Evolutionary conservation across 1,140 invertebrate species (phyloP).

Genomic region (Drosophila arawakana): DNA sequence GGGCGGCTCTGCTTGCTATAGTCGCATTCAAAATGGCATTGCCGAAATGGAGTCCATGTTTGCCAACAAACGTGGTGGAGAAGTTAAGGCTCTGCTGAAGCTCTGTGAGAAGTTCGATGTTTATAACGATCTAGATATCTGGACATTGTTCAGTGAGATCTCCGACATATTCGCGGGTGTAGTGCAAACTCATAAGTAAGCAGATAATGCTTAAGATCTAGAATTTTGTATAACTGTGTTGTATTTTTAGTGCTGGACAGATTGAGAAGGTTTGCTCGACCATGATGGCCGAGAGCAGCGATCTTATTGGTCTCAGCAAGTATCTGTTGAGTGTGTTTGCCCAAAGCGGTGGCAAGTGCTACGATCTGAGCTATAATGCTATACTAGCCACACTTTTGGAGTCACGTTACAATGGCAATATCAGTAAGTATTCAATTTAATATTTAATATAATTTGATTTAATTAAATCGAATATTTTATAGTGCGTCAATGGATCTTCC

Average conservation of each 20-base stretch:
- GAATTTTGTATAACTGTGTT: neutral
- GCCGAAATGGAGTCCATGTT: conserved; percentile 84
- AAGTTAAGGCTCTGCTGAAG: conserved; percentile 80
- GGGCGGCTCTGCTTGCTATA: conserved; percentile 85
- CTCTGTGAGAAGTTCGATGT: conserved; percentile 78
- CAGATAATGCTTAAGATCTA: neutral
- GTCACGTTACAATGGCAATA: conserved; percentile 60
- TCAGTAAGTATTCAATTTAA: conserved; percentile 47
- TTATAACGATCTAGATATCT: conserved; percentile 73
- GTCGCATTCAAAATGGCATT: conserved; percentile 85
- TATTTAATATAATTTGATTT: neutral
- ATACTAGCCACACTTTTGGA: conserved; percentile 54
- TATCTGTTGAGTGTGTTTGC: conserved; percentile 60
- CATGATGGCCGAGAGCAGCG: conserved; percentile 66
- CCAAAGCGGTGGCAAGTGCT: conserved; percentile 41
- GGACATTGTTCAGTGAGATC: conserved; percentile 77
- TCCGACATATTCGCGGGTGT: conserved; percentile 77
- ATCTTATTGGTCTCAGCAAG: conserved; percentile 64
- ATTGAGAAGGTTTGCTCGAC: conserved; percentile 70
- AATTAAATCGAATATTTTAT: neutral
- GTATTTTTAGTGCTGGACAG: conserved; percentile 56
- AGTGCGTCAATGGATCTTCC: conserved; percentile 88
- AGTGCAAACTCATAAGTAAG: conserved; percentile 77
- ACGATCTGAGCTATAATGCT: conserved; percentile 69
- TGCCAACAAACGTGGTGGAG: conserved; percentile 57